Conservation (phyloP, 1,140 invertebrate species). For the Caenorhabditis tropicalis region DNA sequence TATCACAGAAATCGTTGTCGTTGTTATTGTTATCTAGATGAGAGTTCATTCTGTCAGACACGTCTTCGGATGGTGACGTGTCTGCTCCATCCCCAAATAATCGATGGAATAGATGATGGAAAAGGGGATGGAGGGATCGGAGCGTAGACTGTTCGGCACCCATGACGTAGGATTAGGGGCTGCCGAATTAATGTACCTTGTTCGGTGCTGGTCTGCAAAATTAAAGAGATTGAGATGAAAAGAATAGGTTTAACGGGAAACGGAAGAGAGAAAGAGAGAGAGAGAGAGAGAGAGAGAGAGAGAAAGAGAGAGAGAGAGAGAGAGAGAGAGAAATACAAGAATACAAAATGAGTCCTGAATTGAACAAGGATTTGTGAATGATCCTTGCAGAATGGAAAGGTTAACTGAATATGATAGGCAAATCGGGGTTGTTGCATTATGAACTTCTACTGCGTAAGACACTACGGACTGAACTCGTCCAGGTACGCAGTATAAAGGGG, state of each 20-base stretch:
- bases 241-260: too few relatives aligned
- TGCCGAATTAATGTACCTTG: background rate
- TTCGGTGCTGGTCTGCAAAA: background rate
- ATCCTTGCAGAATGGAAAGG: background rate
- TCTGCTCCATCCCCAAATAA: background rate
- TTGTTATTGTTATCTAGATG: background rate
- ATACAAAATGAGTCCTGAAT: too few relatives aligned
- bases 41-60: background rate
- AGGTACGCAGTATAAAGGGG: too few relatives aligned
- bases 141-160: slow-evolving; percentile 1
- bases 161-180: background rate
- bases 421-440: too few relatives aligned
- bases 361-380: background rate
- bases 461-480: too few relatives aligned
- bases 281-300: too few relatives aligned
- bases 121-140: background rate
- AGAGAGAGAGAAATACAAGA: background rate
- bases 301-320: background rate
- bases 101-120: background rate
- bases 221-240: background rate
- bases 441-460: too few relatives aligned
- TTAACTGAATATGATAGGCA: background rate
- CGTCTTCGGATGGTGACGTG: background rate
- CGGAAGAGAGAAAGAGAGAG: background rate
- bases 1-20: background rate